These are phyloP conservation scores for Drosophila rhopaloa DNA, from an alignment of 1,140 invertebrate species.

Conservation along the genomic window DNA sequence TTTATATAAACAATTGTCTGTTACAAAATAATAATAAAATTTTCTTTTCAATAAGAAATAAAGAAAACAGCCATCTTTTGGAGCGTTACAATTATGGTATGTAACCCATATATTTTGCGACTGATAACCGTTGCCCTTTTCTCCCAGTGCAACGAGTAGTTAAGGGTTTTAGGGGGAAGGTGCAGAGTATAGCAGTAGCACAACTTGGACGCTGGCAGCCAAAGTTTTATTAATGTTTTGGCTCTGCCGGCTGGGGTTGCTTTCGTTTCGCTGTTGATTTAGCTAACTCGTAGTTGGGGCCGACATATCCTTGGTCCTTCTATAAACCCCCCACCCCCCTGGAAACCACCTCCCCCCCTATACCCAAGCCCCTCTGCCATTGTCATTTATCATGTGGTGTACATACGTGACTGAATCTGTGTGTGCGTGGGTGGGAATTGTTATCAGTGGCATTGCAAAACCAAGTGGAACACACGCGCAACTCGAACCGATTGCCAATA, in stretches of 20 bases:
- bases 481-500: conserved; percentile 76
- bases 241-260: conserved; percentile 37
- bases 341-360: neutral
- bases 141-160: conserved; percentile 10
- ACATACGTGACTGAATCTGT: neutral
- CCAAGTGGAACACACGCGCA: conserved; percentile 70
- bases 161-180: conserved; percentile 4
- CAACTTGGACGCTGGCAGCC: conserved; percentile 65
- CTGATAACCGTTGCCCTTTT: neutral
- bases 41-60: too few relatives aligned
- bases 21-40: too few relatives aligned
- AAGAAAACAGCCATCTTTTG: neutral
- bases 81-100: neutral
- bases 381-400: conserved; percentile 57
- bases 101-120: neutral
- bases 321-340: neutral
- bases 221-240: conserved; percentile 80
- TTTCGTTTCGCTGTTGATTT: conserved; percentile 70
- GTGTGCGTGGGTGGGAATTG: conserved; percentile 39
- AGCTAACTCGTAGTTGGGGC: conserved; percentile 48
- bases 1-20: too few relatives aligned
- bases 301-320: conserved; percentile 39
- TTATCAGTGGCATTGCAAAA: conserved; percentile 74
- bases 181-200: neutral
- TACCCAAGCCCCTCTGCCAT: neutral